These are phyloP conservation scores for Antigone vipio DNA, from an alignment of 2,113 vertebrate species.

Conservation along the genomic window DNA sequence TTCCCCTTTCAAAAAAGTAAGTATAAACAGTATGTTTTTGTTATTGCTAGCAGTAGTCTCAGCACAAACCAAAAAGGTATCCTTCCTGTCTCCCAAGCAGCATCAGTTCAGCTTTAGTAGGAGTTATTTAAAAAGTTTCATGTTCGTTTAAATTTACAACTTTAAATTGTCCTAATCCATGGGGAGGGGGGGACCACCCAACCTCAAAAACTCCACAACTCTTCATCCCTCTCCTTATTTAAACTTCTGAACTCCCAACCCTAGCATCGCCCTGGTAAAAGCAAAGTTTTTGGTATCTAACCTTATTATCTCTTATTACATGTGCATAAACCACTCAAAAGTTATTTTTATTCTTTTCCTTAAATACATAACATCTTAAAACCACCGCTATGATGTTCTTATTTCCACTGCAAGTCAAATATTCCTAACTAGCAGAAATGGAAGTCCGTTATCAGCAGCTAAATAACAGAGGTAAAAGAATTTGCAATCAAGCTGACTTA, in stretches of 20 bases:
- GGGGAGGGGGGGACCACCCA: accelerated
- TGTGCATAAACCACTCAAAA: neutral
- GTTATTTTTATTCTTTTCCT: neutral
- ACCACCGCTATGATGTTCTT: neutral
- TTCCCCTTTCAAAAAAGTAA: neutral
- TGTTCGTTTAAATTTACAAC: neutral
- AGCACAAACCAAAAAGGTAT: neutral
- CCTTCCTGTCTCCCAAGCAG: neutral
- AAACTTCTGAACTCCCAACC: neutral
- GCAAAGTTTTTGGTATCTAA: neutral
- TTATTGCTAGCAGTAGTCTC: neutral
- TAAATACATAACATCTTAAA: neutral
- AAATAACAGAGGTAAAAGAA: neutral
- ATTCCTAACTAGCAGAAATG: neutral
- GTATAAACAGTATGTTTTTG: neutral
- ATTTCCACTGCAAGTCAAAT: neutral
- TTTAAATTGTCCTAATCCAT: neutral
- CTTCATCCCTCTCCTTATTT: neutral
- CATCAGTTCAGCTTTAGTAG: neutral
- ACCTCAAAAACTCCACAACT: neutral
- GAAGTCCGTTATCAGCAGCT: neutral
- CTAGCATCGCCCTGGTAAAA: neutral
- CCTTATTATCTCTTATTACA: neutral
- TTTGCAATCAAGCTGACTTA: neutral
- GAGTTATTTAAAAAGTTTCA: neutral